Base-by-base conservation (phyloP, 2,113 vertebrate species). In the Eubucco bourcierii region DNA sequence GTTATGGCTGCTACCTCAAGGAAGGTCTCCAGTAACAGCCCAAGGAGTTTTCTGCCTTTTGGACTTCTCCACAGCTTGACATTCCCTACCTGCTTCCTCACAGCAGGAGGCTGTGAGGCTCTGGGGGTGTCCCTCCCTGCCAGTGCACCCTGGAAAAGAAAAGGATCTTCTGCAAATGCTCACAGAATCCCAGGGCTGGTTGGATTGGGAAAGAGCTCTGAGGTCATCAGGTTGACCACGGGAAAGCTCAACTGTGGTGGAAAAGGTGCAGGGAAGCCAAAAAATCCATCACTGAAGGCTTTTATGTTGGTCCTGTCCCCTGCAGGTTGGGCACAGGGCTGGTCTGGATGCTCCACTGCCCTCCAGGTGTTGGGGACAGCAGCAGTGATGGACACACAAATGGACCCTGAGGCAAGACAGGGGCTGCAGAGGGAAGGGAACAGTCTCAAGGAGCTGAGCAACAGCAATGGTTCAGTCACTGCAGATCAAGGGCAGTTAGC, bases 1-100 rank as follows among this genome's bases (percentile, higher is more conserved):
- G 1, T 17, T 6, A 17, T 10, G 2, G 1, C 21, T n/a, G 31
- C 28, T 15, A n/a, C 50, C 65, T 52, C 4, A 4, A 27, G 53
- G 20, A 63, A 66, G 46, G 18, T 53, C 66, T 73, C 66, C 5
- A 2, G 25, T 31, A 7, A 16, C 7, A 7, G 9, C 9, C 23
- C 1, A 1, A 66, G 46, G 53, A 25, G 3, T 52, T 37, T 12
- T 4, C 0, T 44, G 24, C 33, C 65, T 52, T 44, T 50, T 44
- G 31, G 50, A 6, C 31, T 18, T 31, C 25, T 47, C 71, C 27
- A 6, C 1, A 33, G 28, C n/a, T 7, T 5, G 28, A 7, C 2
- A 2, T 12, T 67, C 44, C 21, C 53, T 29, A 14, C 63, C 29
- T 13, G 53, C 71, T 44, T 34, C 65, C 61, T 21, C 1, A 0